A percentile compares a stretch with the other conserved stretches of the same genome.
Evolutionary conservation across 53 echinoderm and acorn worm species (phyloP).

Genomic region (Actinopyga echinites): DNA sequence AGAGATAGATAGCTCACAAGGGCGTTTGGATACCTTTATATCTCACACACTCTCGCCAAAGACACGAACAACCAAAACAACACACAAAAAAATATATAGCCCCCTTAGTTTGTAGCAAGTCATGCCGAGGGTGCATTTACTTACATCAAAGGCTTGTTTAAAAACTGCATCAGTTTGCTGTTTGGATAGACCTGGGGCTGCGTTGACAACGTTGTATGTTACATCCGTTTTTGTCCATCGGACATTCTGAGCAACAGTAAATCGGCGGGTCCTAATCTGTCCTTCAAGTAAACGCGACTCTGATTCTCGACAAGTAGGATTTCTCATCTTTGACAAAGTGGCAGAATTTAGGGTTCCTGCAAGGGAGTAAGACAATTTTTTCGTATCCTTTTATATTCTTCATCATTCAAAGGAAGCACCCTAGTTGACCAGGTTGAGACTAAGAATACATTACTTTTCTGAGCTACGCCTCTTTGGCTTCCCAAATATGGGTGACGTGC

Average conservation of each 20-base stretch:
- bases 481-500: too few relatives aligned
- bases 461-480: too few relatives aligned
- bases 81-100: too few relatives aligned
- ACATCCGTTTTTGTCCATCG: not conserved
- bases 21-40: too few relatives aligned
- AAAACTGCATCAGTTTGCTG: not conserved
- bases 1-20: too few relatives aligned
- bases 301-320: not conserved
- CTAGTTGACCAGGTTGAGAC: too few relatives aligned
- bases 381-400: not conserved
- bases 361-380: not conserved
- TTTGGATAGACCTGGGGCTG: not conserved
- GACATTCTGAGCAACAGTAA: not conserved
- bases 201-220: not conserved
- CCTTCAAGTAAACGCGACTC: too few relatives aligned
- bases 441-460: too few relatives aligned
- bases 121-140: not conserved
- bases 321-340: not conserved
- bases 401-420: not conserved
- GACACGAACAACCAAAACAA: too few relatives aligned
- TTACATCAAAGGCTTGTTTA: slow-evolving; percentile 20
- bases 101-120: too few relatives aligned
- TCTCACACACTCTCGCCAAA: too few relatives aligned
- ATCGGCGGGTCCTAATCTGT: not conserved
- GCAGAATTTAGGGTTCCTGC: not conserved